Percentiles rank a stretch among this genome's conserved stretches.
phyloP scores from a whole-genome alignment of 92 coral and sea anemone genomes.

The Phenganax marumi region DNA sequence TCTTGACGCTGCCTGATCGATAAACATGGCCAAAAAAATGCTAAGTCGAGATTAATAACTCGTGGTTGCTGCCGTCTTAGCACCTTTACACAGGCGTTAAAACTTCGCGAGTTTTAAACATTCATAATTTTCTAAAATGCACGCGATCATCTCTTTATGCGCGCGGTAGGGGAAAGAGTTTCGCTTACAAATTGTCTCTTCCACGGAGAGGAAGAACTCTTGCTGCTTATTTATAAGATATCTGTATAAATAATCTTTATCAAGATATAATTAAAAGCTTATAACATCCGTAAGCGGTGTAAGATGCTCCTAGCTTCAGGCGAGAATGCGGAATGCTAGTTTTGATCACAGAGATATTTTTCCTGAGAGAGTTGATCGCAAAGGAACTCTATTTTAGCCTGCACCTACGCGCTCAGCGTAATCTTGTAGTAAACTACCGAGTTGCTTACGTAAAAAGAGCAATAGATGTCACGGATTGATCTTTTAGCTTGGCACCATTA shows the following conservation, averaged over 20 bases:
- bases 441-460: too few relatives aligned
- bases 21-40: neutral
- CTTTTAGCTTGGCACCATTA: too few relatives aligned
- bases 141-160: neutral
- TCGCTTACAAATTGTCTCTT: neutral
- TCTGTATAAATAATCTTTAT: neutral
- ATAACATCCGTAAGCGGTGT: neutral
- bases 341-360: too few relatives aligned
- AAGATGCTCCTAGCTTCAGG: too few relatives aligned
- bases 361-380: too few relatives aligned
- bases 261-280: neutral
- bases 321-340: too few relatives aligned
- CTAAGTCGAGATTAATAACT: neutral
- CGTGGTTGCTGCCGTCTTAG: neutral
- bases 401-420: too few relatives aligned
- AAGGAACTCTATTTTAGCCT: too few relatives aligned
- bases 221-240: conserved; percentile 4
- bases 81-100: neutral
- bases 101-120: neutral
- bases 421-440: too few relatives aligned
- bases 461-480: too few relatives aligned
- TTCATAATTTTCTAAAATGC: neutral
- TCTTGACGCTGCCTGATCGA: neutral
- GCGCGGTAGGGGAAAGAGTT: neutral
- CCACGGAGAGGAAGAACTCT: neutral